A percentile compares a stretch with the other conserved stretches of the same genome.
phyloP scores from a whole-genome alignment of 2,797 vertebrate species.

The Danio aesculapii region DNA sequence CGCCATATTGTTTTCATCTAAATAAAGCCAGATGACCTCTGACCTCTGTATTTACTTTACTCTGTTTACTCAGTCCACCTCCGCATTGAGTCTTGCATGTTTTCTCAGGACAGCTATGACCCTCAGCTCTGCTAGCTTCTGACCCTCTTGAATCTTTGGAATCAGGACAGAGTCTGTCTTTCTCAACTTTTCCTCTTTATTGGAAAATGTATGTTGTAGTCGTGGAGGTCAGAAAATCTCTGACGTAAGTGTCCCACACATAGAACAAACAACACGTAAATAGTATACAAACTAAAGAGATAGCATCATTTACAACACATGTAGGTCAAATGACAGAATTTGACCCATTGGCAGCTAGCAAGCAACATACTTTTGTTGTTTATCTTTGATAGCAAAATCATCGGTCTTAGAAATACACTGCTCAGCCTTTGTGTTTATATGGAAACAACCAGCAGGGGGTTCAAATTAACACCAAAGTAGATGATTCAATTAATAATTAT shows the following conservation, averaged over 20 bases:
- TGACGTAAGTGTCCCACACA: background rate
- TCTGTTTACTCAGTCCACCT: background rate
- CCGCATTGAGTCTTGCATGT: background rate
- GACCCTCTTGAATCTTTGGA: slow-evolving; percentile 1
- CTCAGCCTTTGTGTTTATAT: no score
- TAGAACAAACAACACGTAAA: slow-evolving; percentile 17
- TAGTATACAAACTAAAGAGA: background rate
- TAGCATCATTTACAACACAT: background rate
- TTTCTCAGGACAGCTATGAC: slow-evolving; percentile 41
- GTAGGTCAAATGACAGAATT: background rate
- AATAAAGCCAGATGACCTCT: background rate
- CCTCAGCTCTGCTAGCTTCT: slow-evolving; percentile 7
- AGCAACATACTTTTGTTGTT: no score
- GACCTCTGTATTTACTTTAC: background rate
- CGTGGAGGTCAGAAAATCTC: background rate
- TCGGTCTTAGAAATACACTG: no score
- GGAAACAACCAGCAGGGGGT: no score
- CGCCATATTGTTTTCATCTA: background rate
- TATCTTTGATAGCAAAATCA: no score
- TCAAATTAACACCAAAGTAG: no score
- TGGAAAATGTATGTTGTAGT: background rate
- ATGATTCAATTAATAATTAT: no score
- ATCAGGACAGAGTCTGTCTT: background rate
- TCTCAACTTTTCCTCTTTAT: background rate
- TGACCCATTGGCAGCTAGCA: no score